phyloP scores from a whole-genome alignment of 53 echinoderm and acorn worm species.

The Actinopyga echinites region DNA sequence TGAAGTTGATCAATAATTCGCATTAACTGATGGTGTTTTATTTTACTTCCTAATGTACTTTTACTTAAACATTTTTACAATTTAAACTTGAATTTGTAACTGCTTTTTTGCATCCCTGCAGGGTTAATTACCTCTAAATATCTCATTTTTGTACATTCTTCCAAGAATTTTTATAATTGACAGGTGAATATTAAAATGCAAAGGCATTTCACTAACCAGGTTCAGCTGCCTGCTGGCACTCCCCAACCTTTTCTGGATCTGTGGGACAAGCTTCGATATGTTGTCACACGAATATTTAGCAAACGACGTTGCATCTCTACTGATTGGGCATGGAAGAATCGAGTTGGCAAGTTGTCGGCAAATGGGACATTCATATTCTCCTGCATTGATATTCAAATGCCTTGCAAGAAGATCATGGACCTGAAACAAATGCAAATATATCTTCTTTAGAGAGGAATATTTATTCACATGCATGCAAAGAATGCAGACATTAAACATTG shows the following conservation, averaged over 20 bases:
- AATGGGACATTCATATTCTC: conserved; percentile 92
- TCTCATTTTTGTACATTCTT: too few species aligned
- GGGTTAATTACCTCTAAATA: too few species aligned
- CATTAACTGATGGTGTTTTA: too few species aligned
- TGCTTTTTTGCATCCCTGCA: too few species aligned
- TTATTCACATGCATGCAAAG: neutral
- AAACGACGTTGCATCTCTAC: neutral
- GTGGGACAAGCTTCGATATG: neutral
- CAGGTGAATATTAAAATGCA: too few species aligned
- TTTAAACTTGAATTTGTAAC: too few species aligned
- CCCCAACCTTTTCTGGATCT: conserved; percentile 24
- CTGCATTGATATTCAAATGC: conserved; percentile 44
- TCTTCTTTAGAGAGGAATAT: too few species aligned
- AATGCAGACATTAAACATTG: neutral
- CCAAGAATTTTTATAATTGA: too few species aligned
- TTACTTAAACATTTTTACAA: too few species aligned
- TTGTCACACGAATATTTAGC: conserved; percentile 7
- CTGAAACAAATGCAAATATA: conserved; percentile 7
- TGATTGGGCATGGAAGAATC: conserved; percentile 72
- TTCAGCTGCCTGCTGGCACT: conserved; percentile 13
- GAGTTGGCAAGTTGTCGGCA: conserved; percentile 96
- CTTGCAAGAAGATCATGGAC: conserved; percentile 64
- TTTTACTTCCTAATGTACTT: too few species aligned
- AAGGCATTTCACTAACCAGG: conserved; percentile 25
- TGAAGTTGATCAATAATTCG: too few species aligned